These are phyloP conservation scores for Amiota minor DNA, from an alignment of 2,888 invertebrate species.

Conservation along the genomic window DNA sequence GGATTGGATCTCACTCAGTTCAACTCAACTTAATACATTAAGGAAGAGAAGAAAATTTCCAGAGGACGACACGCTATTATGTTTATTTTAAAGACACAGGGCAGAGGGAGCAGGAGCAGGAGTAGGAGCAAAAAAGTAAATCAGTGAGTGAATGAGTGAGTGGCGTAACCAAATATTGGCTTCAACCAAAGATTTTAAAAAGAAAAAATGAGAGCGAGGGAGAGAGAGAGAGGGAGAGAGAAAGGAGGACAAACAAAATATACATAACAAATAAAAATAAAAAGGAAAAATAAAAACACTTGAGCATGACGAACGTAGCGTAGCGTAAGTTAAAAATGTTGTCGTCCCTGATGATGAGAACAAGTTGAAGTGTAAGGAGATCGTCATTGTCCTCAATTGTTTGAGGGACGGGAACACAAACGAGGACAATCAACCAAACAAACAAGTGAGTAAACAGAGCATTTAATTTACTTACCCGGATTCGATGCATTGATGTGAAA, in stretches of 20 bases:
- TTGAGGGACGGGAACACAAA: constrained; percentile 3
- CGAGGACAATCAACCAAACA: constrained; percentile 6
- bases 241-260: too few species aligned
- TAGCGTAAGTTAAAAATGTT: constrained; percentile 4
- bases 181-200: too few species aligned
- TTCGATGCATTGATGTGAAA: constrained; percentile 84
- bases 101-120: too few species aligned
- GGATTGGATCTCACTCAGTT: neutral
- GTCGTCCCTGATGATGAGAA: neutral
- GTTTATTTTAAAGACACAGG: constrained; percentile 8
- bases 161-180: too few species aligned
- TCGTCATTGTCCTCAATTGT: neutral
- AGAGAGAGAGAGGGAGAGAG: too few species aligned
- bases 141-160: too few species aligned
- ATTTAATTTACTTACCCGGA: constrained; percentile 68
- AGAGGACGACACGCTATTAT: constrained; percentile 5
- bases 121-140: too few species aligned
- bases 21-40: constrained; percentile 5
- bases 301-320: neutral
- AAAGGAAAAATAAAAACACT: neutral
- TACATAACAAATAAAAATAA: too few species aligned
- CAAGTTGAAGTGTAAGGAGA: neutral
- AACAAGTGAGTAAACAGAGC: constrained; percentile 8
- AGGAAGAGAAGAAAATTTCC: neutral
- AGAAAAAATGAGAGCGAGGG: too few species aligned